Conservation (phyloP, 2,888 invertebrate species). For the Drosophila parthenogenetica region DNA sequence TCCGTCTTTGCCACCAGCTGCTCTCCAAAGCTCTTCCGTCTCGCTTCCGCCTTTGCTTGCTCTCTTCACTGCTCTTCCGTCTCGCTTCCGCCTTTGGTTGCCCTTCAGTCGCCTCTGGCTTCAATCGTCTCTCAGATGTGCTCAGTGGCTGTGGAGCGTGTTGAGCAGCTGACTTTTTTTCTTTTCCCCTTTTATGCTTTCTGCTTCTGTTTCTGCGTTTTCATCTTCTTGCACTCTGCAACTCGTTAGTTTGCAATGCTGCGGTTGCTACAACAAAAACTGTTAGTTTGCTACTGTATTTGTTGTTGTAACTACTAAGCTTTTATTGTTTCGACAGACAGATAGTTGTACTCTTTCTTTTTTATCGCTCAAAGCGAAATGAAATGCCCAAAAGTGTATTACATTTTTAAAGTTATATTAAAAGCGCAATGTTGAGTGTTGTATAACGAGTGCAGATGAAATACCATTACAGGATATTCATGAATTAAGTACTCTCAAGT, state of each 20-base stretch:
- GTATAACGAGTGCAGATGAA: background rate
- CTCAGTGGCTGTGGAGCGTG: slow-evolving; percentile 6
- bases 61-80: too few relatives aligned
- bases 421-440: slow-evolving; percentile 16
- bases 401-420: slow-evolving; percentile 32
- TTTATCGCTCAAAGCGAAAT: slow-evolving; percentile 19
- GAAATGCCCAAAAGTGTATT: slow-evolving; percentile 40
- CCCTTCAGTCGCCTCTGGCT: background rate
- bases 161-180: slow-evolving; percentile 10
- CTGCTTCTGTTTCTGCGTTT: slow-evolving; percentile 3
- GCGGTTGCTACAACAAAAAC: slow-evolving; percentile 13
- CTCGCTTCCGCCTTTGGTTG: background rate
- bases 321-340: slow-evolving; percentile 31
- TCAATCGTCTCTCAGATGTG: background rate
- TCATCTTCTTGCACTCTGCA: background rate
- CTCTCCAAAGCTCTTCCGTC: too few relatives aligned
- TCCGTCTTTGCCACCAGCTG: too few relatives aligned
- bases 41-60: too few relatives aligned
- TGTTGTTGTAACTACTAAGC: slow-evolving; percentile 10
- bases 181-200: background rate
- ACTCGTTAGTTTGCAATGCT: slow-evolving; percentile 30
- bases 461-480: slow-evolving; percentile 2
- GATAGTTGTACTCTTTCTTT: slow-evolving; percentile 12
- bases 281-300: slow-evolving; percentile 14
- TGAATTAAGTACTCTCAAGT: background rate